These are phyloP conservation scores for Triplophysa siluroides DNA, from an alignment of 2,113 vertebrate genomes.

Conservation along the genomic window DNA sequence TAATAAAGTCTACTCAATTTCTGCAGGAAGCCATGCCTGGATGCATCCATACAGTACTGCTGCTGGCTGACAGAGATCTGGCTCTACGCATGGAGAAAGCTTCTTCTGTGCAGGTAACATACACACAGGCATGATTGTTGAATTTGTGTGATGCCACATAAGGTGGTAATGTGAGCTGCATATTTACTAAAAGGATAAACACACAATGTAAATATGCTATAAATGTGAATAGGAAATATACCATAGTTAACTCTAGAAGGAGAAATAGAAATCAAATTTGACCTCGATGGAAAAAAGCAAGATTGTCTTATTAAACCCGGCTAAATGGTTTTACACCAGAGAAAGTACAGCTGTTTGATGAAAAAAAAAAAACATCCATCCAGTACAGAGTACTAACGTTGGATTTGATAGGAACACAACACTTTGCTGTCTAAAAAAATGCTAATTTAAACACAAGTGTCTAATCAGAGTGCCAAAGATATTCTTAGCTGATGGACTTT, in stretches of 20 bases:
- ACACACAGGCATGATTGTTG: neutral
- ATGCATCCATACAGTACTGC: slow-evolving; percentile 78
- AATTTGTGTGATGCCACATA: neutral
- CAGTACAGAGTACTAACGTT: neutral
- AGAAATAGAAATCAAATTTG: neutral
- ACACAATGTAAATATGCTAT: neutral
- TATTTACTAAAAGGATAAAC: neutral
- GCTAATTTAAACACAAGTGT: slow-evolving; percentile 43
- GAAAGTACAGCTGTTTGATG: neutral
- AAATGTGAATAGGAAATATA: no score
- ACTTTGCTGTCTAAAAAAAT: slow-evolving; percentile 7
- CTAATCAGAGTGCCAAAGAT: neutral
- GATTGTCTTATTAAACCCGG: neutral
- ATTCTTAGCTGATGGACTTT: neutral
- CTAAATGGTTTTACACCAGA: neutral
- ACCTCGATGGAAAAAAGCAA: neutral
- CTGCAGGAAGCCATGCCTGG: slow-evolving; percentile 71
- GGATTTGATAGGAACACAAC: neutral
- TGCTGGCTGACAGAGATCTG: slow-evolving; percentile 79
- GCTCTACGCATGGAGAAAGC: slow-evolving; percentile 72
- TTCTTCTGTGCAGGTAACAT: slow-evolving; percentile 77
- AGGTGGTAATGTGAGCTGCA: neutral
- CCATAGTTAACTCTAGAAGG: neutral
- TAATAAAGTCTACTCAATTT: slow-evolving; percentile 17
- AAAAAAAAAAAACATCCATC: slow-evolving; percentile 2